Evolutionary conservation across 2,113 vertebrate species (phyloP).

Genomic region (Pseudolaguvia tuberculata): DNA sequence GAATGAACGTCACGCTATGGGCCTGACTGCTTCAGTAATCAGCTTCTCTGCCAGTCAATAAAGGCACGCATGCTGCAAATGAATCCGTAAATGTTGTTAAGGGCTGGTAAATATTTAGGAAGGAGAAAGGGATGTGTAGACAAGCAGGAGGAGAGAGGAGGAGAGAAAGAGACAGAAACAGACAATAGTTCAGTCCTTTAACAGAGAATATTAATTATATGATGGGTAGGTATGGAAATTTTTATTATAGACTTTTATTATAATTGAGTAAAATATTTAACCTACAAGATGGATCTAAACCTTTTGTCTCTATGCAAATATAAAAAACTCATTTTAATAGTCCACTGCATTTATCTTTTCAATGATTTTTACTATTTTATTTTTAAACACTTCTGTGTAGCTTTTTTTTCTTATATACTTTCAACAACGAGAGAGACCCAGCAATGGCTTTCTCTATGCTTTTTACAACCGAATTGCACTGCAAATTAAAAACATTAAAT

Average conservation of each 20-base stretch:
- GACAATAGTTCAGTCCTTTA: conserved; percentile 22
- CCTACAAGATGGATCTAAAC: not conserved
- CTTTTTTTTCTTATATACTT: no score
- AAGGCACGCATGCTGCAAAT: conserved; percentile 46
- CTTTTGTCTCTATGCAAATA: not conserved
- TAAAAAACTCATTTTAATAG: not conserved
- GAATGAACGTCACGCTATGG: conserved; percentile 81
- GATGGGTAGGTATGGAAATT: not conserved
- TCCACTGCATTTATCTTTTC: not conserved
- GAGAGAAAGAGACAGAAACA: conserved; percentile 3
- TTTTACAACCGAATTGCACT: not conserved
- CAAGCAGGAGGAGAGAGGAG: not conserved
- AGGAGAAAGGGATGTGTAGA: conserved; percentile 22
- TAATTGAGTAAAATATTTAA: not conserved
- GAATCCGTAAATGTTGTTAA: conserved; percentile 51
- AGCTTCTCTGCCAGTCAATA: conserved; percentile 86
- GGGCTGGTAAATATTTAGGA: conserved; percentile 51
- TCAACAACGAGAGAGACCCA: not conserved
- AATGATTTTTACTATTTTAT: not conserved
- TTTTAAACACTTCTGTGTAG: no score
- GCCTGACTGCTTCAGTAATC: conserved; percentile 76
- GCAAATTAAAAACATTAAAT: not conserved
- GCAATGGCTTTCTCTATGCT: not conserved
- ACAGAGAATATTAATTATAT: not conserved
- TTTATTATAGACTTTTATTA: not conserved